Conservation (phyloP, 1,140 invertebrate genomes). For the Varroa destructor region DNA sequence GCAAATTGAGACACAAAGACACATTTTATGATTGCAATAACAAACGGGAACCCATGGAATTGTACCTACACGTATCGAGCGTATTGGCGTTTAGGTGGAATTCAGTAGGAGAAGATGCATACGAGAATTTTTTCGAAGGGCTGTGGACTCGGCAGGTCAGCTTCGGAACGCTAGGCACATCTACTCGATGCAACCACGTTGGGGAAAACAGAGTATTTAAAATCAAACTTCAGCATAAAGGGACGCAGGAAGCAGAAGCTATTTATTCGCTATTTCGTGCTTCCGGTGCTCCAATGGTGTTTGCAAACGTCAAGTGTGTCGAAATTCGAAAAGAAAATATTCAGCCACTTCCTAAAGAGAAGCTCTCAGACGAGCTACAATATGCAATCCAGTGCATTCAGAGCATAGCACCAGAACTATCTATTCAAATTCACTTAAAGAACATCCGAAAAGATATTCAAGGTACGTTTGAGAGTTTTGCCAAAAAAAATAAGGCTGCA, state of each 20-base stretch:
- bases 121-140: constrained; percentile 13
- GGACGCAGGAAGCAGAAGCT: neutral
- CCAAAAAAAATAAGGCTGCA: neutral
- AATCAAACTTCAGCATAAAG: neutral
- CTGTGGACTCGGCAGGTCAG: neutral
- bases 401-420: neutral
- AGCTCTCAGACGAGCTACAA: too few species aligned
- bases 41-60: constrained; percentile 3
- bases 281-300: neutral
- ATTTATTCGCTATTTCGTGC: constrained; percentile 1
- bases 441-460: constrained; percentile 1
- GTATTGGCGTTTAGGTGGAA: neutral
- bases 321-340: neutral
- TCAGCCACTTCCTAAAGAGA: neutral
- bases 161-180: neutral
- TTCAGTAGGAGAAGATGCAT: neutral
- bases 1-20: constrained; percentile 2
- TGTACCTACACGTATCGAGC: neutral
- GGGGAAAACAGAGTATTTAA: neutral
- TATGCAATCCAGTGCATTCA: constrained; percentile 5
- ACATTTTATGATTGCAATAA: neutral
- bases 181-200: neutral
- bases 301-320: neutral
- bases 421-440: neutral
- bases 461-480: neutral